A percentile compares a stretch with the other conserved stretches of the same genome.
These are phyloP conservation scores for Cheiracanthium punctorium DNA, from an alignment of 2,888 invertebrate species.

Conservation along the genomic window DNA sequence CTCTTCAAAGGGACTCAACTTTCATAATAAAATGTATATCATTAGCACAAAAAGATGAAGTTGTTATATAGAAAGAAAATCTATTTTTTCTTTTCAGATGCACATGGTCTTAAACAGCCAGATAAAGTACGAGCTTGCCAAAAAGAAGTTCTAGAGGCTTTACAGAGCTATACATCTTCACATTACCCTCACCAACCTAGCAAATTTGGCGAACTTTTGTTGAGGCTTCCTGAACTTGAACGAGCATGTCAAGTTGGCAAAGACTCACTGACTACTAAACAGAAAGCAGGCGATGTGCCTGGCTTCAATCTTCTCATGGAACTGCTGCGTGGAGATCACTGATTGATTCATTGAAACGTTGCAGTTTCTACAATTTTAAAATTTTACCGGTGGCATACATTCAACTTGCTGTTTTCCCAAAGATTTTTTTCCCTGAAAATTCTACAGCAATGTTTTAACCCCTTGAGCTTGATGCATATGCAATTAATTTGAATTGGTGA, in stretches of 20 bases:
- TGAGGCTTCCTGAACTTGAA: constrained; percentile 95
- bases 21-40: too few species aligned
- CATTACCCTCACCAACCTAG: constrained; percentile 95
- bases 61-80: too few species aligned
- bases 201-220: constrained; percentile 93
- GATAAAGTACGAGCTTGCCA: constrained; percentile 95
- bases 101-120: constrained; percentile 93
- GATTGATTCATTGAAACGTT: constrained; percentile 29
- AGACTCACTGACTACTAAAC: constrained; percentile 90
- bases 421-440: constrained; percentile 47
- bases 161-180: constrained; percentile 91
- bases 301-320: constrained; percentile 97
- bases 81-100: constrained; percentile 80
- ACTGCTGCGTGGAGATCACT: constrained; percentile 91
- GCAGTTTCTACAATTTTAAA: constrained; percentile 21
- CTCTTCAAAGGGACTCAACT: too few species aligned
- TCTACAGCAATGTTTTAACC: constrained; percentile 38
- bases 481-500: background rate
- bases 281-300: constrained; percentile 91
- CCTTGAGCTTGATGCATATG: background rate
- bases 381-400: constrained; percentile 61
- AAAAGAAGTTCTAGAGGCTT: constrained; percentile 92
- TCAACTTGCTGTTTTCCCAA: constrained; percentile 65
- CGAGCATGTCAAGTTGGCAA: constrained; percentile 96
- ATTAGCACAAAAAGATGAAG: too few species aligned